phyloP scores from a whole-genome alignment of 2,113 vertebrate species.

The Eonycteris spelaea region DNA sequence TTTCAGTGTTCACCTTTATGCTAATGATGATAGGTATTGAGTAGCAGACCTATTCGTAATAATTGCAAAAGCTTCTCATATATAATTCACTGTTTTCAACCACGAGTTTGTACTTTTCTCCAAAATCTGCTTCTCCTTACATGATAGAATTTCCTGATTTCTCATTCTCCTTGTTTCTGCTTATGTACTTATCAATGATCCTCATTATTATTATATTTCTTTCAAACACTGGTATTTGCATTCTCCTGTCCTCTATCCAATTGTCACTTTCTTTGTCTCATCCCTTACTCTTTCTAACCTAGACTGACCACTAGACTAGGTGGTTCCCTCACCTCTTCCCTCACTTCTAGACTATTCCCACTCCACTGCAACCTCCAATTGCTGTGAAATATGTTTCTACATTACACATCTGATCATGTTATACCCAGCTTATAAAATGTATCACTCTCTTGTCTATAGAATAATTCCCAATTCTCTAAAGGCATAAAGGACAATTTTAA shows the following conservation, averaged over 20 bases:
- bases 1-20: not conserved
- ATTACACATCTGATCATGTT: not conserved
- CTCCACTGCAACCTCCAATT: not conserved
- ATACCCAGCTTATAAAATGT: not conserved
- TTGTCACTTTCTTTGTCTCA: not conserved
- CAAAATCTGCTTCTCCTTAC: not conserved
- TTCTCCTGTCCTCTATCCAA: rapidly evolving
- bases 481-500: not conserved
- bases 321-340: not conserved
- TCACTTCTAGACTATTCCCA: not conserved
- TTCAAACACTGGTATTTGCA: not conserved
- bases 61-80: not conserved
- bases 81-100: not conserved
- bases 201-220: not conserved
- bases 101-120: not conserved
- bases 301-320: not conserved
- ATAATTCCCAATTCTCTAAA: not conserved
- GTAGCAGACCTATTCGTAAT: not conserved
- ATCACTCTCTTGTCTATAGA: not conserved
- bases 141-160: not conserved
- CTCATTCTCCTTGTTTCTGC: not conserved
- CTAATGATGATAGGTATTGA: not conserved
- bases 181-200: not conserved
- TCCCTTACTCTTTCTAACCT: not conserved
- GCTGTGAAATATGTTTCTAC: not conserved